Conservation (phyloP, 2,797 vertebrate species). For the Argentina silus region DNA sequence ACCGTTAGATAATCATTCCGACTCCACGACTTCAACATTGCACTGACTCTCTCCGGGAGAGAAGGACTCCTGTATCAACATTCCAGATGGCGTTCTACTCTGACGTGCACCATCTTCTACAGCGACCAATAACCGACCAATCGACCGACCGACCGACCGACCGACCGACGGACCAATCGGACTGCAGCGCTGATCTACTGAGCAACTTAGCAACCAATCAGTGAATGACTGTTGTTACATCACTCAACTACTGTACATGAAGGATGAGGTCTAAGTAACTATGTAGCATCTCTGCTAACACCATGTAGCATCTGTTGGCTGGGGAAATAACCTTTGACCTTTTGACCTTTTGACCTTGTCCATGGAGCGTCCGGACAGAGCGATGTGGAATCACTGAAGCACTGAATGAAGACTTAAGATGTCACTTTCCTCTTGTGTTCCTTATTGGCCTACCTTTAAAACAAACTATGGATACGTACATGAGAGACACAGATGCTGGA, state of each 20-base stretch:
- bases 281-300: constrained; percentile 87
- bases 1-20: constrained; percentile 56
- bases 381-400: constrained; percentile 65
- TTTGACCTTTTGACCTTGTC: constrained; percentile 52
- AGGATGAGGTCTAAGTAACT: constrained; percentile 72
- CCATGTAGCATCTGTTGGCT: constrained; percentile 84
- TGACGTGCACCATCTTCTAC: constrained; percentile 56
- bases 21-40: constrained; percentile 70
- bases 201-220: constrained; percentile 57
- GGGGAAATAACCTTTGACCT: constrained; percentile 64
- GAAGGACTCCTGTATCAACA: constrained; percentile 72
- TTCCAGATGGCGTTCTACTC: constrained; percentile 70
- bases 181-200: constrained; percentile 62
- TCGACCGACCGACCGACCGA: no score
- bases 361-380: constrained; percentile 66
- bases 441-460: constrained; percentile 37
- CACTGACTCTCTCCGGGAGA: constrained; percentile 73
- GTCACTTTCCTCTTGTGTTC: constrained; percentile 69
- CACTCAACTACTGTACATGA: constrained; percentile 62
- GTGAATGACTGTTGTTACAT: constrained; percentile 11
- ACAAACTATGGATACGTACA: constrained; percentile 48
- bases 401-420: constrained; percentile 69
- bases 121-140: constrained; percentile 59
- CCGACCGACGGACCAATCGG: no score
- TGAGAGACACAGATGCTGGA: constrained; percentile 67